These are phyloP conservation scores for Colletes latitarsis DNA, from an alignment of 1,140 invertebrate species.

Conservation along the genomic window DNA sequence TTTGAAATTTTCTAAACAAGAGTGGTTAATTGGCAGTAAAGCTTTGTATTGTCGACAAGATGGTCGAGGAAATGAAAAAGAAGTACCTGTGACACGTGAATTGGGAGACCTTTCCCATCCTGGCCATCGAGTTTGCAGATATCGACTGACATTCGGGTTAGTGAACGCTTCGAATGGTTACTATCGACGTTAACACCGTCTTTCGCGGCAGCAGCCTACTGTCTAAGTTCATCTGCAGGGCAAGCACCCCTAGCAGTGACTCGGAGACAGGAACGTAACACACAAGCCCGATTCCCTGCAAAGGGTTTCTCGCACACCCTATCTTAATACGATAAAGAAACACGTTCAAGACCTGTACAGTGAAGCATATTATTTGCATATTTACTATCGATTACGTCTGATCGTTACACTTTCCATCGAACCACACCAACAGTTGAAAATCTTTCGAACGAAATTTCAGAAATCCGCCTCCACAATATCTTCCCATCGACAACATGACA, in stretches of 20 bases:
- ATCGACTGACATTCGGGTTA: constrained; percentile 53
- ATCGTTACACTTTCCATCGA: neutral
- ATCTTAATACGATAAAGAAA: constrained; percentile 53
- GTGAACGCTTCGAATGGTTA: constrained; percentile 23
- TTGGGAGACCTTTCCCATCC: constrained; percentile 39
- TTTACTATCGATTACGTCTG: neutral
- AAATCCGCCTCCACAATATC: no score
- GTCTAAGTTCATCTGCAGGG: constrained; percentile 59
- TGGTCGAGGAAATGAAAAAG: neutral
- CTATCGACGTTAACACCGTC: constrained; percentile 60
- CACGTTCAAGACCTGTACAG: constrained; percentile 23
- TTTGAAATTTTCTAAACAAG: neutral
- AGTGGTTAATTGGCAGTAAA: neutral
- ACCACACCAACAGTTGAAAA: neutral
- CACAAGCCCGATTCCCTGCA: constrained; percentile 46
- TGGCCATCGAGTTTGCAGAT: constrained; percentile 55
- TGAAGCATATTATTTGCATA: neutral
- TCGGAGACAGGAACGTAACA: constrained; percentile 59
- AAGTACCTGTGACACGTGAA: constrained; percentile 49
- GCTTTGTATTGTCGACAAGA: no score
- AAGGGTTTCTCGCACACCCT: constrained; percentile 38
- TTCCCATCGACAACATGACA: no score
- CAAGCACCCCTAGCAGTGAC: constrained; percentile 61
- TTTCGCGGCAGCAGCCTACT: constrained; percentile 53
- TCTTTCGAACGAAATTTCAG: no score